These are phyloP conservation scores for Sympetrum striolatum DNA, from an alignment of 2,888 invertebrate species.

Conservation along the genomic window DNA sequence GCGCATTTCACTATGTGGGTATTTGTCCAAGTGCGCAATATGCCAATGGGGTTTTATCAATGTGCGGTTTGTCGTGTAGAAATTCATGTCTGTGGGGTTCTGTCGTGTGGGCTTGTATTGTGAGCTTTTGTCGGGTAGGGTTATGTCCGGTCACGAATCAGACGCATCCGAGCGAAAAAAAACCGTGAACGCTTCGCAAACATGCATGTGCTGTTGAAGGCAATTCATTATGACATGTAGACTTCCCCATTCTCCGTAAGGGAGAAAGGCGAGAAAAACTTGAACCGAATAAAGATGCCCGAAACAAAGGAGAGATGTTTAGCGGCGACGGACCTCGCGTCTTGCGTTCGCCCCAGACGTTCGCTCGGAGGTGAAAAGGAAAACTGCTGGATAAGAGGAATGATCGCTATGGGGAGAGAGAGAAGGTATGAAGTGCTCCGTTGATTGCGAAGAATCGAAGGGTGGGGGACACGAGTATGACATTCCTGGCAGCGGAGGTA, in stretches of 20 bases:
- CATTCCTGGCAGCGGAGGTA: neutral
- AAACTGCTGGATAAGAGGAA: neutral
- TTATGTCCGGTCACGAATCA: too few species aligned
- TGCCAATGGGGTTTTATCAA: too few species aligned
- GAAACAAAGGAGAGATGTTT: neutral
- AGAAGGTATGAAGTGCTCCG: neutral
- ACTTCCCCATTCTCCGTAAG: neutral
- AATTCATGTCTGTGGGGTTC: too few species aligned
- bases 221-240: neutral
- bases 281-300: neutral
- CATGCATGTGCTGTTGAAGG: neutral
- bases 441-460: constrained; percentile 10
- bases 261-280: neutral
- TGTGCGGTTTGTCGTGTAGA: too few species aligned
- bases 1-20: too few species aligned
- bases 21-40: too few species aligned
- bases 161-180: neutral
- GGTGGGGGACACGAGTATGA: neutral
- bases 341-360: neutral
- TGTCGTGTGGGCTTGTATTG: too few species aligned
- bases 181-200: neutral
- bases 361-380: neutral
- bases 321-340: neutral
- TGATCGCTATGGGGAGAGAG: neutral
- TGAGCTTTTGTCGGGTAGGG: too few species aligned